A percentile compares a stretch with the other conserved stretches of the same genome.
phyloP scores from a whole-genome alignment of 2,797 vertebrate genomes.

The Notamacropus eugenii region DNA sequence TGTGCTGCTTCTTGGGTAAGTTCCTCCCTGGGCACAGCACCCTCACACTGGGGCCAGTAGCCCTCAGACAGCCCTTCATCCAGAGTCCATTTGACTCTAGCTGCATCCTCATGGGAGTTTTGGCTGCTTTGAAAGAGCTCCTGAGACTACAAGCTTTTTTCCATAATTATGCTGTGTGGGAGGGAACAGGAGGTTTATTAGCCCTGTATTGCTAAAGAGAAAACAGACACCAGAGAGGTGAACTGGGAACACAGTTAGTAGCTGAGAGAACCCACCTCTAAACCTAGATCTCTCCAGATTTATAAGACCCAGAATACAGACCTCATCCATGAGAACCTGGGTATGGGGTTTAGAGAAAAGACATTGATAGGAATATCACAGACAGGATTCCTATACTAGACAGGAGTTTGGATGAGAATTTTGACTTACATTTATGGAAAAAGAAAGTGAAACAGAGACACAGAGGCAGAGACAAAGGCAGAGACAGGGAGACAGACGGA shows the following conservation, averaged over 20 bases:
- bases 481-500: too few relatives aligned
- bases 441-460: too few relatives aligned
- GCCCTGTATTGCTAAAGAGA: neutral
- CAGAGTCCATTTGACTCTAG: neutral
- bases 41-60: fast-evolving
- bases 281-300: neutral
- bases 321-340: too few relatives aligned
- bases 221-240: neutral
- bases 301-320: neutral
- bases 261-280: neutral
- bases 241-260: neutral
- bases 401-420: too few relatives aligned
- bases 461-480: too few relatives aligned
- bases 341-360: too few relatives aligned
- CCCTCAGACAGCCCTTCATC: neutral
- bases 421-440: too few relatives aligned
- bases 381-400: too few relatives aligned
- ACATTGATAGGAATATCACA: too few relatives aligned
- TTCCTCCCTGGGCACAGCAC: neutral
- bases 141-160: neutral
- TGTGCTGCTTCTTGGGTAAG: conserved; percentile 76
- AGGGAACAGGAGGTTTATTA: neutral
- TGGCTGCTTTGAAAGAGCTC: neutral
- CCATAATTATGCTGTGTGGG: neutral
- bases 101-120: neutral